These are phyloP conservation scores for Eustalomyia histrio DNA, from an alignment of 2,888 invertebrate genomes.

Conservation along the genomic window DNA sequence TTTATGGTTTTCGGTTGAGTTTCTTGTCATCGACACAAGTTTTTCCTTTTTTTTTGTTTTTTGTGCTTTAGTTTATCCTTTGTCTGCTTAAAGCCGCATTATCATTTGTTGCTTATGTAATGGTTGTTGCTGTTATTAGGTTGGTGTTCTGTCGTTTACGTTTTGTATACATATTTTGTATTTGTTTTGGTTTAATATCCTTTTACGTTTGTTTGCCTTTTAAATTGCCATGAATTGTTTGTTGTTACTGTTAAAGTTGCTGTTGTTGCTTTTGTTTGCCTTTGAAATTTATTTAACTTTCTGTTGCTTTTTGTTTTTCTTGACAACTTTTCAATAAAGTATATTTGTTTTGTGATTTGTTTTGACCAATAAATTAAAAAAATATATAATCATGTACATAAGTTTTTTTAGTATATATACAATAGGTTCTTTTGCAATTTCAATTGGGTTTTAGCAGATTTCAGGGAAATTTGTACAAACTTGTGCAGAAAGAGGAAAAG, in stretches of 20 bases:
- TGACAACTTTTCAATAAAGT: constrained; percentile 55
- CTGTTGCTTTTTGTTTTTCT: constrained; percentile 54
- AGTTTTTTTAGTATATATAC: too few species aligned
- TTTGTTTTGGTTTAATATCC: constrained; percentile 47
- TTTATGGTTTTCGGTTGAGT: constrained; percentile 36
- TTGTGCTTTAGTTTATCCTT: constrained; percentile 10
- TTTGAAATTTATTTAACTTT: constrained; percentile 61
- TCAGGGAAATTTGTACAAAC: too few species aligned
- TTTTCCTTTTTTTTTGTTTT: constrained; percentile 10
- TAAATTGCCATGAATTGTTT: constrained; percentile 60
- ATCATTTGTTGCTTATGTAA: constrained; percentile 54
- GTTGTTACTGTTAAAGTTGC: constrained; percentile 30
- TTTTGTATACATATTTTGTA: constrained; percentile 8
- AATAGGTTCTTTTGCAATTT: too few species aligned
- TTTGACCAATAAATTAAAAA: constrained; percentile 39
- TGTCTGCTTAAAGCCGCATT: constrained; percentile 43
- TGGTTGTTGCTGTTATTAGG: constrained; percentile 18
- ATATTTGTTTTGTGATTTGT: constrained; percentile 53
- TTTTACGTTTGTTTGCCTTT: constrained; percentile 59
- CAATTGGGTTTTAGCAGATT: too few species aligned
- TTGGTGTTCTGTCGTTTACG: constrained; percentile 2
- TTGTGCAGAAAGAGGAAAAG: too few species aligned
- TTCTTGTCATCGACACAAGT: constrained; percentile 48
- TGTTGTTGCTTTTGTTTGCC: constrained; percentile 40
- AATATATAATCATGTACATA: too few species aligned